Percentiles rank a stretch among this genome's conserved stretches.
Evolutionary conservation across 2,113 vertebrate genomes (phyloP).

Genomic region (Opisthocomus hoazin): DNA sequence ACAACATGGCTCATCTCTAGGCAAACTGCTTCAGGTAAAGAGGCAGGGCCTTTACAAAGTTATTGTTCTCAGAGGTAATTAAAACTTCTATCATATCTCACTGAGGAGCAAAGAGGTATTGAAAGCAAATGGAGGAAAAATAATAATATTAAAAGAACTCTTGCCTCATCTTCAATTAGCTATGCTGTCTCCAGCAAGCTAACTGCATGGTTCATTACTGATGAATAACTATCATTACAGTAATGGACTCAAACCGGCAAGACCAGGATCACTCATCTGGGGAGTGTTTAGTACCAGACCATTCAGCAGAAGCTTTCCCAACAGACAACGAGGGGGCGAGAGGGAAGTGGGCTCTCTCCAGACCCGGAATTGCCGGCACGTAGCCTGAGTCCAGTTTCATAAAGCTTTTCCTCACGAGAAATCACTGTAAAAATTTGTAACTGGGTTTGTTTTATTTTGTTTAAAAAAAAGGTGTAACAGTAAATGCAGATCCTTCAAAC

Average conservation of each 20-base stretch:
- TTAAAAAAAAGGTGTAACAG: background rate
- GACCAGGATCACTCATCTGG: background rate
- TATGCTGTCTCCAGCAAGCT: background rate
- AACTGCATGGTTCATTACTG: constrained; percentile 38
- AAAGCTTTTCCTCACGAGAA: background rate
- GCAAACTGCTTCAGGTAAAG: constrained; percentile 39
- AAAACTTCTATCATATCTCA: constrained; percentile 54
- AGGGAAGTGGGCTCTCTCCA: background rate
- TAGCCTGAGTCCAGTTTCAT: background rate
- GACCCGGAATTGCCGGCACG: background rate
- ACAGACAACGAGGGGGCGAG: background rate
- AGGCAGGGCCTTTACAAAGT: background rate
- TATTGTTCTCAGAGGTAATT: constrained; percentile 64
- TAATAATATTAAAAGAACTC: constrained; percentile 54
- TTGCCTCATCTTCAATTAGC: constrained; percentile 36
- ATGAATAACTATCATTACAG: constrained; percentile 37
- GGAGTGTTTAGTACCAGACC: background rate
- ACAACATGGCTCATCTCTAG: background rate
- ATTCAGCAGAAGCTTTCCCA: constrained; percentile 3
- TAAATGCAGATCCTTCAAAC: background rate
- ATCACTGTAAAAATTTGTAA: background rate
- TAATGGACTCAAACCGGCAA: constrained; percentile 13
- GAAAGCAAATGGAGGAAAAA: constrained; percentile 60
- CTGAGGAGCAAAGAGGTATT: constrained; percentile 25
- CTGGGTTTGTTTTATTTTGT: background rate